phyloP scores from a whole-genome alignment of 2,113 vertebrate species.

The Xiphophorus hellerii region DNA sequence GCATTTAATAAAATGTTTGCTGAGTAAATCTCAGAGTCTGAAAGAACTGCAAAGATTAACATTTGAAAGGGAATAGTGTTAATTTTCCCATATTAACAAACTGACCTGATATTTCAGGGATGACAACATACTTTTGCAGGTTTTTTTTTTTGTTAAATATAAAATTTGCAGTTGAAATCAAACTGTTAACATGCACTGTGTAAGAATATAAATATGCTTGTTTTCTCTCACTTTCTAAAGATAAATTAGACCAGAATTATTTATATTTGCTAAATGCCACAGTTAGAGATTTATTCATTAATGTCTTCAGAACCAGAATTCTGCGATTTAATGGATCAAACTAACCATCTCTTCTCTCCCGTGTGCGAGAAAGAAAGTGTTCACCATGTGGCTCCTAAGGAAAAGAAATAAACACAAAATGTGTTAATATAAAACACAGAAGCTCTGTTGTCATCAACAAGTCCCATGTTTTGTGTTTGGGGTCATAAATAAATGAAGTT shows the following conservation, averaged over 20 bases:
- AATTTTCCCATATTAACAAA: neutral
- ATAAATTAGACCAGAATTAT: too few species aligned
- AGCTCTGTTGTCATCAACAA: neutral
- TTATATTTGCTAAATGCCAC: too few species aligned
- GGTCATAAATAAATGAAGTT: conserved; percentile 9
- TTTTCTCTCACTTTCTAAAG: too few species aligned
- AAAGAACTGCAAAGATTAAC: conserved; percentile 10
- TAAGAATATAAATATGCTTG: too few species aligned
- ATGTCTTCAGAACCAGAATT: neutral
- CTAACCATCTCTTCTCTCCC: conserved; percentile 55
- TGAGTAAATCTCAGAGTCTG: conserved; percentile 38
- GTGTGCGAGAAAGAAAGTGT: conserved; percentile 18
- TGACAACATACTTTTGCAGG: neutral
- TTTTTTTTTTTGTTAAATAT: neutral
- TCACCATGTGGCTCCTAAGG: conserved; percentile 34
- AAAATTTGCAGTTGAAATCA: too few species aligned
- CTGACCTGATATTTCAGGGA: neutral
- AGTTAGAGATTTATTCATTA: too few species aligned
- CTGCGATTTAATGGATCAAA: neutral
- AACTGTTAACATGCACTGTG: too few species aligned
- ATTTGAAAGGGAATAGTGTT: neutral
- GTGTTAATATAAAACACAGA: neutral
- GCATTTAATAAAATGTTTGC: conserved; percentile 47
- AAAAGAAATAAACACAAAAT: too few species aligned
- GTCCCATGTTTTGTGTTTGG: conserved; percentile 10